Evolutionary conservation across 2,888 invertebrate species (phyloP), one percentile per base, ranked within the genome.

Genomic region (Thereva nobilitata): DNA sequence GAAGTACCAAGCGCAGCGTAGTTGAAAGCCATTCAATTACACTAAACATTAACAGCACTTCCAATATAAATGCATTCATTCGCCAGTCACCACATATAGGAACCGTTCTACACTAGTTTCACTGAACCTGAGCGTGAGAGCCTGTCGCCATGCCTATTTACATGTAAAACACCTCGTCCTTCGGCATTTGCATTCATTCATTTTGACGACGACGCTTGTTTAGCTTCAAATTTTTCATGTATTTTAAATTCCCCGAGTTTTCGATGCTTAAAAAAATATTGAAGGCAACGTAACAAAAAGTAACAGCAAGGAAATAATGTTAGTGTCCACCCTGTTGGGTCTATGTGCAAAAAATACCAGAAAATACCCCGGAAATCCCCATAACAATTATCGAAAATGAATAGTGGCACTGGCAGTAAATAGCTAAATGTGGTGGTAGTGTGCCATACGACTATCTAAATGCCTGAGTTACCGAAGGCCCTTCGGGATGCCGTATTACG

Each of bases 1-100:
- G 52, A 52, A 53, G 42, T 53, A 64, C 53, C 45, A 64, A 64
- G 53, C 63, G 44, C 34, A 53, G 53, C 35, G 52, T 44, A 44
- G 63, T 52, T 64, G 53, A 64, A 64, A 64, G 63, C 63, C 63
- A 64, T 64, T 64, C 63, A 64, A 64, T 64, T 64, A 64, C 63
- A 41, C 53, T 53, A 64, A 64, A 64, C 52, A 64, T 64, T 64
- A 64, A 64, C 63, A 64, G 63, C 63, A 64, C 63, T 64, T 52
- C 53, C 53, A 59, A 59, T 59, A 38, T 59, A 59, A 59, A 59
- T 59, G 59, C 37, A 59, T 49, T 59, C 40, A 23, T 23, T 23
- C 23, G 23, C 23, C 23, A 23, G 59, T 59, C 49, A 59, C 59
- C 59, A 59, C 59, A 45, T 59, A 45, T 10, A 47, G 42, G 41